Base-by-base conservation (phyloP, 2,797 vertebrate genomes). In the Rhincodon typus region DNA sequence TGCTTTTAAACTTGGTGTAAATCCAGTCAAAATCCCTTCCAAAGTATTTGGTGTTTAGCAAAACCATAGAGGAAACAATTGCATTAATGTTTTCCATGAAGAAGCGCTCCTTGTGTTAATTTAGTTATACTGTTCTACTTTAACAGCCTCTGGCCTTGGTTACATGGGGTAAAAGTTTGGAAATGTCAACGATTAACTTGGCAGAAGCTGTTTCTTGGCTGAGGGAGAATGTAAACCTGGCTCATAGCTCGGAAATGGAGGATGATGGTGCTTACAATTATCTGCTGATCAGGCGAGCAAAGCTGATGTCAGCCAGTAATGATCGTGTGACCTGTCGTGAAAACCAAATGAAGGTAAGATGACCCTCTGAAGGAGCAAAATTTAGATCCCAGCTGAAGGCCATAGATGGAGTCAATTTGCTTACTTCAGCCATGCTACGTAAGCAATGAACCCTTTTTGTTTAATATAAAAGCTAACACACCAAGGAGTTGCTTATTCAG, bases 141-240 rank as follows among this genome's bases (percentile, higher is more conserved):
- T 96, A 69, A 12, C 96, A 99, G 98, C 98, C 98, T 0, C 95
- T 98, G 95, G 98, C 97, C 0, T 90, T 98, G 96, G 98, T 97
- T 30, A 97, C 98, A 0, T 98, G 98, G 98, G 98, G 98, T 95
- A 96, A 96, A 30, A 97, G 97, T 0, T 96, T 98, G 97, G 98
- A 98, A 97, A 97, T 98, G 97, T 97, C 98, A 8, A 97, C 97
- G 12, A 96, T 97, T 30, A 96, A 97, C 38, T 53, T 95, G n/a
- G 96, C 86, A 0, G 96, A 96, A 74, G 42, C 97, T 96, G 98
- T 97, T 95, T 96, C 97, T 95, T 98, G 98, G 98, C 97, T 98
- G 95, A 96, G 97, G 96, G 94, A 86, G 69, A 97, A 96, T 12
- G 96, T 96, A 34, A 46, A 62, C 87, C 4, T 67, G n/a, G 87